These are phyloP conservation scores for Tuberolachnus salignus DNA, from an alignment of 2,888 invertebrate species.

Conservation along the genomic window DNA sequence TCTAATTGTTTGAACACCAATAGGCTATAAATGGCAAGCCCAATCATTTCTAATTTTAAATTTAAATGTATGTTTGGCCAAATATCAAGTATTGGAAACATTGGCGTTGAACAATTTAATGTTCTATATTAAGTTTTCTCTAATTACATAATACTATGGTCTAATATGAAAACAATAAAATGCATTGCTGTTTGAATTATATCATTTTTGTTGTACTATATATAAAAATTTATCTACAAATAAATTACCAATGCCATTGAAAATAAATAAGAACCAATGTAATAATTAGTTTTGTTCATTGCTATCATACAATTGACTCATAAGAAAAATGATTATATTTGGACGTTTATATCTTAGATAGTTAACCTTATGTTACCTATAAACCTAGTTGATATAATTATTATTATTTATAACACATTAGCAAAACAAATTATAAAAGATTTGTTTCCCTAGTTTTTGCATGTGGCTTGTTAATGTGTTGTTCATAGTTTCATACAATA, in stretches of 20 bases:
- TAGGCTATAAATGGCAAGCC: too few relatives aligned
- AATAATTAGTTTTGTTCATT: neutral
- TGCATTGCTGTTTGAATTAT: neutral
- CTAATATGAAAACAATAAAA: too few relatives aligned
- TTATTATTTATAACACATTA: too few relatives aligned
- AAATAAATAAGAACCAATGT: neutral
- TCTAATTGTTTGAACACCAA: too few relatives aligned
- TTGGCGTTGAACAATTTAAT: too few relatives aligned
- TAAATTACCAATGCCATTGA: neutral
- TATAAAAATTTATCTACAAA: neutral
- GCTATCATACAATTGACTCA: neutral
- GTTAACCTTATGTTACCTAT: neutral
- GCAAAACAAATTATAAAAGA: neutral
- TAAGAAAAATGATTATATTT: constrained; percentile 14
- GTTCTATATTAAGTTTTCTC: neutral
- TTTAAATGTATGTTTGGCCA: too few relatives aligned
- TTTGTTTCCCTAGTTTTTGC: too few relatives aligned
- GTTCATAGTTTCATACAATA: too few relatives aligned
- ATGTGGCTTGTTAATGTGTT: neutral
- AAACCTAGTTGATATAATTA: too few relatives aligned
- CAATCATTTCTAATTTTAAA: too few relatives aligned
- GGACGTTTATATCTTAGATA: neutral
- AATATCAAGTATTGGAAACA: too few relatives aligned
- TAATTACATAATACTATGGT: neutral
- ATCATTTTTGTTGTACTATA: neutral